A percentile compares a stretch with the other conserved stretches of the same genome.
These are phyloP conservation scores for Eupleurogrammus muticus DNA, from an alignment of 2,797 vertebrate species.

Conservation along the genomic window DNA sequence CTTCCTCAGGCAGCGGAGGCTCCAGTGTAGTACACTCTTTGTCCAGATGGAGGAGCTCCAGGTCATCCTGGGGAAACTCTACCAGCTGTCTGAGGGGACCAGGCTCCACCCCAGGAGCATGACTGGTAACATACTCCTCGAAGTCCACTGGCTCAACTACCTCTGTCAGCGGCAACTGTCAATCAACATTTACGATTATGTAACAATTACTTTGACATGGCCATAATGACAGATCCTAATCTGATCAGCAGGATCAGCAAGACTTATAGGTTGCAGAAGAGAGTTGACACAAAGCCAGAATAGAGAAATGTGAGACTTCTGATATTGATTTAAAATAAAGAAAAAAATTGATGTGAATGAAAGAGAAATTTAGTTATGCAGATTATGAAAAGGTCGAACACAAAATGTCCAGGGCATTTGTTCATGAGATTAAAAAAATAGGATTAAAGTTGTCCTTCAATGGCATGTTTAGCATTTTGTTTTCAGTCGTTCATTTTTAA, in stretches of 20 bases:
- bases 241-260: constrained; percentile 21
- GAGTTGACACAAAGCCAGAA: neutral
- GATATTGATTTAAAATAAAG: neutral
- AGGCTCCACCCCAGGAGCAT: constrained; percentile 86
- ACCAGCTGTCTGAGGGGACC: constrained; percentile 88
- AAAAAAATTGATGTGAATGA: neutral
- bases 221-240: constrained; percentile 15
- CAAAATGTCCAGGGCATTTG: neutral
- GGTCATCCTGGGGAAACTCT: constrained; percentile 91
- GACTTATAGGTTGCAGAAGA: constrained; percentile 12
- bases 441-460: neutral
- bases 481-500: constrained; percentile 17
- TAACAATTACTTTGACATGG: constrained; percentile 14
- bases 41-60: constrained; percentile 88
- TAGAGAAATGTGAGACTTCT: neutral
- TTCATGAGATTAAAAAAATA: neutral
- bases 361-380: neutral
- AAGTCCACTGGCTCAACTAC: constrained; percentile 92
- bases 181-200: constrained; percentile 40
- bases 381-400: neutral
- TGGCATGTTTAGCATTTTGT: neutral
- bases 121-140: constrained; percentile 89
- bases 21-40: constrained; percentile 91
- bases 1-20: constrained; percentile 88
- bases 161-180: constrained; percentile 90